These are phyloP conservation scores for Suncus etruscus DNA, from an alignment of 2,113 vertebrate genomes.

Conservation along the genomic window DNA sequence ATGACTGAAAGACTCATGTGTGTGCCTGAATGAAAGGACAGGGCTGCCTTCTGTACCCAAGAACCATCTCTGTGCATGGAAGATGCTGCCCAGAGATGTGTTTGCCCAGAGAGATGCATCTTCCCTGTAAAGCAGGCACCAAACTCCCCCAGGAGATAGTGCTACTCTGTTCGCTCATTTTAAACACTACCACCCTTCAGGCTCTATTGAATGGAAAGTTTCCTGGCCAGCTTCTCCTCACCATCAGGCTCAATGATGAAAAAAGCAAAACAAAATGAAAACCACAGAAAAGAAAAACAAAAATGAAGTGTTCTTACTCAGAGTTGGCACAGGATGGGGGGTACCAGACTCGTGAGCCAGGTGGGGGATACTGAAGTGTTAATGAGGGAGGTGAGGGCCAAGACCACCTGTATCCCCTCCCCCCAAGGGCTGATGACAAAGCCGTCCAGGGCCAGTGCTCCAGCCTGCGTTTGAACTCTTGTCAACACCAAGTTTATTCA, in stretches of 20 bases:
- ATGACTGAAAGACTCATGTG: too few relatives aligned
- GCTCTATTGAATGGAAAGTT: constrained; percentile 67
- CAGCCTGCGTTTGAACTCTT: constrained; percentile 89
- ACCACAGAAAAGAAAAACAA: constrained; percentile 71
- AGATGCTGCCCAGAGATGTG: too few relatives aligned
- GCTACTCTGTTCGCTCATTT: too few relatives aligned
- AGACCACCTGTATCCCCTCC: constrained; percentile 89
- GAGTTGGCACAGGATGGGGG: constrained; percentile 80
- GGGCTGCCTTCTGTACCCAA: too few relatives aligned
- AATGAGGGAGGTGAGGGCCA: constrained; percentile 86
- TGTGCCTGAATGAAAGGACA: too few relatives aligned
- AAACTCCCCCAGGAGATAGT: too few relatives aligned
- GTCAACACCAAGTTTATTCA: constrained; percentile 90
- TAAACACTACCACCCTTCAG: constrained; percentile 54
- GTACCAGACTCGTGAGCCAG: constrained; percentile 61
- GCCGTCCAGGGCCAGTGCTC: constrained; percentile 88
- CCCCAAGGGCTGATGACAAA: constrained; percentile 91
- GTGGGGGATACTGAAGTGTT: constrained; percentile 87
- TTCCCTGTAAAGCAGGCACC: too few relatives aligned
- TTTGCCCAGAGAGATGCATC: too few relatives aligned
- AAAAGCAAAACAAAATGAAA: constrained; percentile 75
- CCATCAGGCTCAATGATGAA: constrained; percentile 79
- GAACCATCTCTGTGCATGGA: too few relatives aligned
- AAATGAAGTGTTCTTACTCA: constrained; percentile 80
- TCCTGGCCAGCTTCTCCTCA: constrained; percentile 71